A percentile compares a stretch with the other conserved stretches of the same genome.
Conservation (phyloP, 2,113 vertebrate species). For the Cichladusa arquata region DNA sequence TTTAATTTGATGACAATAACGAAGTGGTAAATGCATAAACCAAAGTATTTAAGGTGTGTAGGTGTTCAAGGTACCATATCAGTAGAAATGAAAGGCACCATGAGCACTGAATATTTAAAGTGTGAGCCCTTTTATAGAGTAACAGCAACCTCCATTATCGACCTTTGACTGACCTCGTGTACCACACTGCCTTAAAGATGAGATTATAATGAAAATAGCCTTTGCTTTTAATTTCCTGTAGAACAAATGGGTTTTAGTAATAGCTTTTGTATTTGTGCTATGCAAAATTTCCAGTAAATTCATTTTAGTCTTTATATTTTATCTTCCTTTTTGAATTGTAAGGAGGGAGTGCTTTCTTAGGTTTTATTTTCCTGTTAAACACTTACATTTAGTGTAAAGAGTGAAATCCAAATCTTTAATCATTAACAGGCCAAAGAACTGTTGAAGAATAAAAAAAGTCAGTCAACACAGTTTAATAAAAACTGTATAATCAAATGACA, state of each 20-base stretch:
- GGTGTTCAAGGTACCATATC: neutral
- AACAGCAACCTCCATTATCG: fast-evolving
- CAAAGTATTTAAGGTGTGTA: neutral
- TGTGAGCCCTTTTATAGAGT: neutral
- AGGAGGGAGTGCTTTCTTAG: neutral
- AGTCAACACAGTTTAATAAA: conserved; percentile 28
- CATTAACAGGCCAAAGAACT: conserved; percentile 39
- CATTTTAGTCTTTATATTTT: neutral
- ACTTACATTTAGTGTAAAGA: conserved; percentile 25
- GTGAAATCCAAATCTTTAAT: conserved; percentile 57
- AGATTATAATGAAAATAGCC: neutral
- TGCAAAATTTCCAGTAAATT: neutral
- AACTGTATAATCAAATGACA: neutral
- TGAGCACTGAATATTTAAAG: neutral
- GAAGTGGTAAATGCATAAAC: neutral
- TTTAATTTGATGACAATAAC: neutral
- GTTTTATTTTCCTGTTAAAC: conserved; percentile 10
- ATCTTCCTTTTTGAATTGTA: neutral
- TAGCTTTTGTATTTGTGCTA: neutral
- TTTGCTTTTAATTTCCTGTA: neutral
- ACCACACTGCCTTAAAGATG: neutral
- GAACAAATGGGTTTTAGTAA: neutral
- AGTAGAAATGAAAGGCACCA: neutral
- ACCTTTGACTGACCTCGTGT: neutral
- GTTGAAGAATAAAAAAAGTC: conserved; percentile 44